These are phyloP conservation scores for Dolichoris vasculosae DNA, from an alignment of 1,140 invertebrate genomes.

Conservation along the genomic window DNA sequence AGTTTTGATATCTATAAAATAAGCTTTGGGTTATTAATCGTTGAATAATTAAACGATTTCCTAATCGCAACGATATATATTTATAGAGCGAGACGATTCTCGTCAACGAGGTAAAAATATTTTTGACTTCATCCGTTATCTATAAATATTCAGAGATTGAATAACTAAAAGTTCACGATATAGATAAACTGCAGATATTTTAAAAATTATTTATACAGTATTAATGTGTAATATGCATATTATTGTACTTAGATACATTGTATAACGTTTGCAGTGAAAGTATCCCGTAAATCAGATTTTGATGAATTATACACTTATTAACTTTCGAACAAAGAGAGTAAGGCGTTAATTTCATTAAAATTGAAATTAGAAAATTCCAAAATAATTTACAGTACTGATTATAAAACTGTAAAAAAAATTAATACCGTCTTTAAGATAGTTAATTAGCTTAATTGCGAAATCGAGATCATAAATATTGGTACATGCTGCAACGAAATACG, in stretches of 20 bases:
- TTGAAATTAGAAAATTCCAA: not conserved
- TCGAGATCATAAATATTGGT: not conserved
- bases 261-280: constrained; percentile 10
- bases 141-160: too few relatives aligned
- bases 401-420: not conserved
- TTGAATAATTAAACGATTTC: not conserved
- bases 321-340: not conserved
- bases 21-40: not conserved
- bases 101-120: too few relatives aligned
- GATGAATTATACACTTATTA: not conserved
- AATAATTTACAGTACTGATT: not conserved
- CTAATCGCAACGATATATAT: not conserved
- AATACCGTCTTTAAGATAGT: not conserved
- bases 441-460: not conserved
- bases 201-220: not conserved
- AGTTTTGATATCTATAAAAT: constrained; percentile 7
- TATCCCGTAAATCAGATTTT: not conserved
- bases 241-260: not conserved
- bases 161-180: not conserved
- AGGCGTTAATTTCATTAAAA: not conserved
- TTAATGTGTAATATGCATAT: not conserved
- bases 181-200: not conserved
- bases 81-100: not conserved
- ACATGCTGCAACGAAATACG: not conserved
- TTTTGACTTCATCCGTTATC: too few relatives aligned